Base-by-base conservation (phyloP, 2,113 vertebrate genomes). In the Pionites leucogaster region DNA sequence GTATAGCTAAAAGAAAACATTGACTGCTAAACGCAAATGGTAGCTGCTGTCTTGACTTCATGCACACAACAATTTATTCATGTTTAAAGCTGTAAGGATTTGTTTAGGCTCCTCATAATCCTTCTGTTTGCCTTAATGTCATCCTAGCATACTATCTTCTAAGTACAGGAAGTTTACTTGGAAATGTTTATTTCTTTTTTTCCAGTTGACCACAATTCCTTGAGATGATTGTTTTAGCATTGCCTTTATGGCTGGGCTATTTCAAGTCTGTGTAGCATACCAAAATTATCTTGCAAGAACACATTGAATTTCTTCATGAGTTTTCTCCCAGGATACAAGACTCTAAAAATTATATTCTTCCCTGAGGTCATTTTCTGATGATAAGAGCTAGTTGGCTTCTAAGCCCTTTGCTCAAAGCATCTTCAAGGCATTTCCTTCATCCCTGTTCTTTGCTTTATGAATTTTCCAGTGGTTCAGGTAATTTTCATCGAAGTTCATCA, bases 41-140 rank as follows among this genome's bases (percentile, higher is more conserved):
- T 49, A 92, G 44, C 41, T 82, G 29, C 57, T 77, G 13, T 33
- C 57, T 88, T 76, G 33, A 49, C 33, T 78, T 89, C 28, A 62
- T 11, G 24, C 68, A 74, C 49, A 42, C 22, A 85, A 33, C 33
- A 89, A 77, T 83, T 70, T 49, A 93, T 31, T 92, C 71, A 46
- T 70, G 63, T 86, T 93, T 90, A 88, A 92, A 81, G 47, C 20
- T 65, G 35, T 72, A 74, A 83, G n/a, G 57, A 88, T 92, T 92
- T 94, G 25, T 86, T 88, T 70, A 11, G 71, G 22, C 67, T 92
- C 88, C 49, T 83, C 55, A 19, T 27, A 65, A 42, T 42, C 71
- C 88, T 93, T 83, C 37, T 82, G 63, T 70, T 94, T 94, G 71
- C 28, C 64, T 81, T 86, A 47, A 53, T n/a, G 60, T 78, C 91